A percentile compares a stretch with the other conserved stretches of the same genome.
Conservation (phyloP, 1,140 invertebrate species). For the Drosophila guanche region DNA sequence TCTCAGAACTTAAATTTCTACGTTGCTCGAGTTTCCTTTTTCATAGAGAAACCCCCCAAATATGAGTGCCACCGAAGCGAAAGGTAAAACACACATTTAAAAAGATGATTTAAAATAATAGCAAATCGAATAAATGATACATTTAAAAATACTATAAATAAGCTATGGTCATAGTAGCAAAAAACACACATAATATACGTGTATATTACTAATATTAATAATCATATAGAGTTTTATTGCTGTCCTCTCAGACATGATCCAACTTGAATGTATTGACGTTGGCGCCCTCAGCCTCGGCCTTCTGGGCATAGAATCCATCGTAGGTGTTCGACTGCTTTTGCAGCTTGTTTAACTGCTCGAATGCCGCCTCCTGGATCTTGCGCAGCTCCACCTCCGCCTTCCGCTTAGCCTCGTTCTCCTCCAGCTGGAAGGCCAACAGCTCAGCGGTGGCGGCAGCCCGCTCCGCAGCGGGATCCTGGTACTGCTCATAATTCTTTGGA, state of each 20-base stretch:
- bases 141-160: slow-evolving; percentile 6
- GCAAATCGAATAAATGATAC: not conserved
- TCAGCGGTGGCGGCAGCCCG: slow-evolving; percentile 70
- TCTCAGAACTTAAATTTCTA: no score
- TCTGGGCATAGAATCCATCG: slow-evolving; percentile 67
- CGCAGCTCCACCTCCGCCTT: slow-evolving; percentile 69
- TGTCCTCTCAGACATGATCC: slow-evolving; percentile 59
- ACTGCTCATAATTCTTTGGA: slow-evolving; percentile 69
- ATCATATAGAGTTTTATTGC: slow-evolving; percentile 14
- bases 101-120: slow-evolving; percentile 1
- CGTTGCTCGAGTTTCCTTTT: no score
- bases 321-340: slow-evolving; percentile 69
- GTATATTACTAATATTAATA: slow-evolving; percentile 12
- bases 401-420: slow-evolving; percentile 71
- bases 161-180: slow-evolving; percentile 3
- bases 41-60: no score
- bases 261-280: slow-evolving; percentile 53
- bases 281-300: slow-evolving; percentile 54
- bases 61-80: no score
- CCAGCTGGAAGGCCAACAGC: slow-evolving; percentile 64
- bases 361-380: slow-evolving; percentile 74
- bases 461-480: slow-evolving; percentile 69
- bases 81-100: no score
- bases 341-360: slow-evolving; percentile 69
- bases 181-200: slow-evolving; percentile 34